phyloP scores from a whole-genome alignment of 2,797 vertebrate genomes.

The Acrossocheilus fasciatus region DNA sequence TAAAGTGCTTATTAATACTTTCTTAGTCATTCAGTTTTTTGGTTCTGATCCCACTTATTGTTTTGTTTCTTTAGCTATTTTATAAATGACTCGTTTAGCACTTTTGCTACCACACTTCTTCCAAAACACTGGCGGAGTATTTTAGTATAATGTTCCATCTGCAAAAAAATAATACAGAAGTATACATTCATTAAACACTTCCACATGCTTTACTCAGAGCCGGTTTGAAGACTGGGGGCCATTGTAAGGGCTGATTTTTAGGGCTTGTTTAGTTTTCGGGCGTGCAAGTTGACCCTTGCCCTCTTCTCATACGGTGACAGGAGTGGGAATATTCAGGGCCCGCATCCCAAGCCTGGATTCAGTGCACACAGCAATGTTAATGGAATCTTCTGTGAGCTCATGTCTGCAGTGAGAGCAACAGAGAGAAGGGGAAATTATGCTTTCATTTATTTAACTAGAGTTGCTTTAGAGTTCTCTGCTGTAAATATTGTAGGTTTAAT shows the following conservation, averaged over 20 bases:
- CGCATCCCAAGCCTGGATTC: slow-evolving; percentile 32
- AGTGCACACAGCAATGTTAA: background rate
- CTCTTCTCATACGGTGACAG: slow-evolving; percentile 16
- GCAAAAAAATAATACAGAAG: too few species aligned
- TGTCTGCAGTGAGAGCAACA: background rate
- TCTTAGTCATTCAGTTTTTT: background rate
- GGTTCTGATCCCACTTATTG: background rate
- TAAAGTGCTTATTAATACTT: slow-evolving; percentile 8
- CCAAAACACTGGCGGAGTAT: too few species aligned
- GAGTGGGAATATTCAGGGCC: slow-evolving; percentile 34
- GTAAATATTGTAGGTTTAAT: background rate
- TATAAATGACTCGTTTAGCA: background rate
- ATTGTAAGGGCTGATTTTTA: slow-evolving; percentile 3
- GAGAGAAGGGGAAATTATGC: slow-evolving; percentile 26
- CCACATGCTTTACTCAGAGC: slow-evolving; percentile 25
- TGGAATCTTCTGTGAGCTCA: slow-evolving; percentile 36
- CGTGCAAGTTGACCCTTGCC: slow-evolving; percentile 40
- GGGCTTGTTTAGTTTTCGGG: slow-evolving; percentile 22
- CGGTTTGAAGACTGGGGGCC: slow-evolving; percentile 14
- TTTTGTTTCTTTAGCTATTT: background rate
- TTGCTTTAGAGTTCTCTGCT: slow-evolving; percentile 4
- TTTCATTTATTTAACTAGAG: slow-evolving; percentile 14
- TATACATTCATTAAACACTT: slow-evolving; percentile 26
- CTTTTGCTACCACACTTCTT: too few species aligned
- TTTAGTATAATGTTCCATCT: too few species aligned